Evolutionary conservation across 2,113 vertebrate species (phyloP).

Genomic region (Oxygymnocypris stewartii): DNA sequence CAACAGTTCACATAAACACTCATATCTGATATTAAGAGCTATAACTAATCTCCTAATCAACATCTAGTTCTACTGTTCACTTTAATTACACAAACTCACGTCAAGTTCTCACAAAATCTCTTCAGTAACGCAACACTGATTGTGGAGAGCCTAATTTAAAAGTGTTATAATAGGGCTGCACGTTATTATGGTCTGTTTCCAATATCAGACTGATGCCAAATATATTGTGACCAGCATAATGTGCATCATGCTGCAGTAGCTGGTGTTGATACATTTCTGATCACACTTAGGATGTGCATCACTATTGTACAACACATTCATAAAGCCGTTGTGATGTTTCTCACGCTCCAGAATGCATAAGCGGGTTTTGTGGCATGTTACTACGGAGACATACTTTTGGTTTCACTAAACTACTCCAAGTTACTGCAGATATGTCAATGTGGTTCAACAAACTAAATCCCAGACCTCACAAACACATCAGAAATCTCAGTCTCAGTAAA

Average conservation of each 20-base stretch:
- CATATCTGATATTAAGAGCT: not conserved
- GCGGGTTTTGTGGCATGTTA: not conserved
- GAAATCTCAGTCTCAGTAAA: not conserved
- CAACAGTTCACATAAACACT: not conserved
- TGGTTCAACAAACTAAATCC: not conserved
- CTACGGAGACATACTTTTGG: not conserved
- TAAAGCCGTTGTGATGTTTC: not conserved
- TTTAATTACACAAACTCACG: not conserved
- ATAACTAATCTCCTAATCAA: not conserved
- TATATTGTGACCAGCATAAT: not conserved
- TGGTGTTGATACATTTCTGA: not conserved
- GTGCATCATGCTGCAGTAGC: not conserved
- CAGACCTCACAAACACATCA: not conserved
- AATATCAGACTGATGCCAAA: not conserved
- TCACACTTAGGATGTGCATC: not conserved
- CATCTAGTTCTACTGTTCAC: not conserved
- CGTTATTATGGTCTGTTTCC: not conserved
- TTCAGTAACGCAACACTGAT: not conserved
- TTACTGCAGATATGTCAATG: not conserved
- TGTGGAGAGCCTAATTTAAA: not conserved
- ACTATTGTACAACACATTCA: not conserved
- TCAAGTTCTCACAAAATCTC: not conserved
- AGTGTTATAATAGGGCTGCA: not conserved
- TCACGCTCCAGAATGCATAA: not conserved
- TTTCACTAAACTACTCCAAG: not conserved